phyloP scores from a whole-genome alignment of 2,888 invertebrate species.

The Idaea dimidiata region DNA sequence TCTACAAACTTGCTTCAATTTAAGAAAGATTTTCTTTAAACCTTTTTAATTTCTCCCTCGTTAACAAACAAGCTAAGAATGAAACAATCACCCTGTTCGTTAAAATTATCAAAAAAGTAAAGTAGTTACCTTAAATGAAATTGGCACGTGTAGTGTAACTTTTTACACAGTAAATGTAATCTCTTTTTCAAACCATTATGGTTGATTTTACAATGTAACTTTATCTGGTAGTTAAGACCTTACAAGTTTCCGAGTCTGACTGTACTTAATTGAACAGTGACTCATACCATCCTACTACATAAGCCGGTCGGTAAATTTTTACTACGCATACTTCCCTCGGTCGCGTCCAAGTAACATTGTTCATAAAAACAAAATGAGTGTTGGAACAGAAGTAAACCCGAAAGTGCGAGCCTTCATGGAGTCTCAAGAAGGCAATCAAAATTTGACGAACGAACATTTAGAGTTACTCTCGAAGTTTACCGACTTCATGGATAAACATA shows the following conservation, averaged over 20 bases:
- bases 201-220: conserved; percentile 6
- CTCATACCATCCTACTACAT: neutral
- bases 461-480: conserved; percentile 35
- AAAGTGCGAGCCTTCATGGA: conserved; percentile 29
- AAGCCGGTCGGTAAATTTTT: conserved; percentile 1
- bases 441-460: conserved; percentile 29
- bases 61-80: neutral
- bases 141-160: neutral
- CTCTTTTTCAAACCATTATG: neutral
- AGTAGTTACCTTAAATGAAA: neutral
- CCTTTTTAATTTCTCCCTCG: neutral
- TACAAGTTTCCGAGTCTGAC: neutral
- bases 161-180: neutral
- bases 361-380: conserved; percentile 32
- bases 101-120: neutral
- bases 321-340: neutral
- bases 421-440: conserved; percentile 19
- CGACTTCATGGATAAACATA: conserved; percentile 28
- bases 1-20: neutral
- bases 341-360: neutral
- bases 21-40: neutral
- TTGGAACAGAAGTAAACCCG: conserved; percentile 23
- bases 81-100: neutral
- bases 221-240: neutral
- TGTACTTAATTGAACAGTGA: neutral